A percentile compares a stretch with the other conserved stretches of the same genome.
Conservation (phyloP, 1,140 invertebrate genomes). For the Nasonia giraulti region DNA sequence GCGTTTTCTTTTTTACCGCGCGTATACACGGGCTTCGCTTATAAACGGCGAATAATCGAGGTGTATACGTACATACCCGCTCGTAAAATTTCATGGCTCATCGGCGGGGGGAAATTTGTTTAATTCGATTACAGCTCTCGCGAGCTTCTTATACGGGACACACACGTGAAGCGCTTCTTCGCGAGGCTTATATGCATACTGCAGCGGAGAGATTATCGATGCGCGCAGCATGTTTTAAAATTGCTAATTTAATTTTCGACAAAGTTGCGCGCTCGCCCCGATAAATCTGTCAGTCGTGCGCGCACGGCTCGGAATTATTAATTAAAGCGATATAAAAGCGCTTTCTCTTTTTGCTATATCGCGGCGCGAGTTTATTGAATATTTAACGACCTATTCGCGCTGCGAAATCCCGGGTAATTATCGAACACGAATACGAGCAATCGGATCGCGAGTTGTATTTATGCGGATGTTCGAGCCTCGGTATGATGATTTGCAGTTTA, state of each 20-base stretch:
- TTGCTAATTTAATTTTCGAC: constrained; percentile 32
- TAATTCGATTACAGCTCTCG: neutral
- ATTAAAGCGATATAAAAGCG: neutral
- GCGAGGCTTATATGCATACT: neutral
- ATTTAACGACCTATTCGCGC: neutral
- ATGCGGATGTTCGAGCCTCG: too few species aligned
- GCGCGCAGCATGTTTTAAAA: neutral
- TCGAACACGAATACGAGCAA: neutral
- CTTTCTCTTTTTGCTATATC: neutral
- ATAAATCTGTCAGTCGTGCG: neutral
- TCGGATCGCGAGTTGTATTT: neutral
- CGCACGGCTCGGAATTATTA: neutral
- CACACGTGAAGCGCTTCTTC: neutral
- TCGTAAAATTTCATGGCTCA: too few species aligned
- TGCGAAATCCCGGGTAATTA: neutral
- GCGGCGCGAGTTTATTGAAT: neutral
- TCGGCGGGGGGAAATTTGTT: constrained; percentile 2
- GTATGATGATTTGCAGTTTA: too few species aligned
- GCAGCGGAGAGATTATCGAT: too few species aligned
- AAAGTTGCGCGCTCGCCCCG: neutral
- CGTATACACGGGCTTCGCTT: too few species aligned
- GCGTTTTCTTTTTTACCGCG: too few species aligned
- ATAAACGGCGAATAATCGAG: too few species aligned
- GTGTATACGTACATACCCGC: too few species aligned
- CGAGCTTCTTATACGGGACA: neutral